These are phyloP conservation scores for Benitochromis conjunctus DNA, from an alignment of 2,113 vertebrate genomes.

Conservation along the genomic window DNA sequence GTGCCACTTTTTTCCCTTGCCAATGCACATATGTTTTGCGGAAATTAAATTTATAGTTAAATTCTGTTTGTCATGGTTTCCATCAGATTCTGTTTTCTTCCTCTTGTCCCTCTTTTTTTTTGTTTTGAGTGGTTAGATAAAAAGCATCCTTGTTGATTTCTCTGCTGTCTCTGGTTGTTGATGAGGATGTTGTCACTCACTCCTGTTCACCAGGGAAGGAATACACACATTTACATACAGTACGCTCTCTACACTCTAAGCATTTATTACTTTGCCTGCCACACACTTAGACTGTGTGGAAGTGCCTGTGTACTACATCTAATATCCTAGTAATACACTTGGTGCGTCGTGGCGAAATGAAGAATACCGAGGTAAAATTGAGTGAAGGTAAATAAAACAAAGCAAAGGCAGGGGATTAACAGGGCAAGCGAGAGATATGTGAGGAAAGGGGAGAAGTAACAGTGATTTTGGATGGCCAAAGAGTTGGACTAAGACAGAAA, in stretches of 20 bases:
- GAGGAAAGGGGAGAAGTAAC: not conserved
- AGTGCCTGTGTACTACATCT: not conserved
- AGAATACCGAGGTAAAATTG: not conserved
- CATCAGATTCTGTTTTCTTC: not conserved
- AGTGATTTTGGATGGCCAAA: not conserved
- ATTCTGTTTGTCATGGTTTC: not conserved
- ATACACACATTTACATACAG: constrained; percentile 2
- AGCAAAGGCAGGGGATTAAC: not conserved
- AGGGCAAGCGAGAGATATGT: not conserved
- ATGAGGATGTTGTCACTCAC: not conserved
- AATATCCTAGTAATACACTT: constrained; percentile 7
- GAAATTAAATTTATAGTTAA: not conserved
- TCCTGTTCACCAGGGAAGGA: not conserved
- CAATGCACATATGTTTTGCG: not conserved
- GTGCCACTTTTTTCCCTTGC: not conserved
- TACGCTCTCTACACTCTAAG: not conserved
- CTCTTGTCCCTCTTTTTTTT: not conserved
- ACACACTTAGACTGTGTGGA: not conserved
- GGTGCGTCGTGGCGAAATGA: not conserved
- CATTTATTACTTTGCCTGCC: not conserved
- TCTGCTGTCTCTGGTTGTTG: not conserved
- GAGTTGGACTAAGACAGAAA: not conserved
- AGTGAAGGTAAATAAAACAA: not conserved
- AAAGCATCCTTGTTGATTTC: not conserved
- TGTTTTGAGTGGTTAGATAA: not conserved